Base-by-base conservation (phyloP, 1,140 invertebrate species). In the Apis florea region DNA sequence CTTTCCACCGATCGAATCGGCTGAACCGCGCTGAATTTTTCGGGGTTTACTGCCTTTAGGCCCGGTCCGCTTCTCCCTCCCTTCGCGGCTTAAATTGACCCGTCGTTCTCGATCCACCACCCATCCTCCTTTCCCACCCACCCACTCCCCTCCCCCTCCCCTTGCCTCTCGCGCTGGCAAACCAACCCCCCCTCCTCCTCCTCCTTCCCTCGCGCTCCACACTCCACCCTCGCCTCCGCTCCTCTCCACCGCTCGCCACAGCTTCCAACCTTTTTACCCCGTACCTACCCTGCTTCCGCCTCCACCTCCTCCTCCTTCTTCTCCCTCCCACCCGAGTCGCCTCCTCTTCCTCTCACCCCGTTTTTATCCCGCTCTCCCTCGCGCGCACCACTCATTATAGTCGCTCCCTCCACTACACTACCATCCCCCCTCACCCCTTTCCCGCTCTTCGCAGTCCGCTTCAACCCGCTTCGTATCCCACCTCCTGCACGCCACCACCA, bases 231-330 rank as follows among this genome's bases (percentile, higher is more conserved):
- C 86, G 85, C 90, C 88, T 80, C 84, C 87, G 90, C 64, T 79
- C 67, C 83, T 78, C 88, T 84, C 87, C 82, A 59, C 85, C 84
- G 72, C 84, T 89, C 86, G 85, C 90, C 89, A 86, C 90, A 91
- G 91, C 90, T 91, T 90, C 89, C 89, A 90, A 90, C 90, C 90
- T 93, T 92, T 91, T 91, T 91, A 92, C 90, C 91, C 89, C 87
- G 86, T 83, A 85, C 85, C 31, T 85, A 88, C 83, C 71, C 80
- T 78, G 86, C 67, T 82, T 83, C 80, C 78, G 67, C 81, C 61
- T 70, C 68, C n/a, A n/a, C n/a, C 80, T 70, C 70, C 69, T 56
- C 59, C 61, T 17, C 84, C 82, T 77, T 31, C 59, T 53, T 66
- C 63, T 61, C 21, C 24, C 21, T 40, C 26, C 77, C 13, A 53